These are phyloP conservation scores for Zaprionus kolodkinae DNA, from an alignment of 1,140 invertebrate species.

Conservation along the genomic window DNA sequence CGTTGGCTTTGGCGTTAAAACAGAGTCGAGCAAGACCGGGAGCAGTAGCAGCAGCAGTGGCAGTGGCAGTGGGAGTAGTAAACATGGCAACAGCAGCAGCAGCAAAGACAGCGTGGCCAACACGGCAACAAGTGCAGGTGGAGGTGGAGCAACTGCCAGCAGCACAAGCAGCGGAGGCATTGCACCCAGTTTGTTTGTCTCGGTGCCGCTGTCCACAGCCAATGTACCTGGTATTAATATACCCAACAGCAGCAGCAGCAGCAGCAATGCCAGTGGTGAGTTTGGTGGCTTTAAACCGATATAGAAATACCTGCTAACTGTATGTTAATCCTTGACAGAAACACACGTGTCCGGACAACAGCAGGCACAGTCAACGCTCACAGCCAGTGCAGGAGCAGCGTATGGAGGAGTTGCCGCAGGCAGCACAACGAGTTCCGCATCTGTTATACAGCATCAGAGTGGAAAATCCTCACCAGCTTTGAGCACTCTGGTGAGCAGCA, in stretches of 20 bases:
- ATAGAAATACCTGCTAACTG: not conserved
- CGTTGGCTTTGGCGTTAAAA: conserved; percentile 42
- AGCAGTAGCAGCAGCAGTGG: conserved; percentile 38
- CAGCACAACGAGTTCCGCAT: conserved; percentile 26
- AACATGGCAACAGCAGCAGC: conserved; percentile 28
- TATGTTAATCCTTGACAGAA: conserved; percentile 26
- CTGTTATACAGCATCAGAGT: conserved; percentile 73
- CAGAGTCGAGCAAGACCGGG: conserved; percentile 53
- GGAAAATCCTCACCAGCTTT: conserved; percentile 75
- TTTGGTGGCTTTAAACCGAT: not conserved
- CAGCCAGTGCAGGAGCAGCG: not conserved
- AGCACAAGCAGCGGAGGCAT: conserved; percentile 42
- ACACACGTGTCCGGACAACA: conserved; percentile 31
- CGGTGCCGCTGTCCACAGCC: conserved; percentile 81
- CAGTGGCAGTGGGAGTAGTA: conserved; percentile 38
- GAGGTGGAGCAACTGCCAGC: conserved; percentile 8
- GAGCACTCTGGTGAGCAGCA: conserved; percentile 63
- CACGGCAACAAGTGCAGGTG: conserved; percentile 17
- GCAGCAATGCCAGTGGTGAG: conserved; percentile 50
- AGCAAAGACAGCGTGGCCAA: conserved; percentile 30
- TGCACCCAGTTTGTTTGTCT: conserved; percentile 80
- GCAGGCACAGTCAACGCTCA: conserved; percentile 23
- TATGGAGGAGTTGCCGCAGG: conserved; percentile 10
- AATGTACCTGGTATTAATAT: conserved; percentile 84
- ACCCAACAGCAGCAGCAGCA: conserved; percentile 59